A percentile compares a stretch with the other conserved stretches of the same genome.
These are phyloP conservation scores for Pyrgus malvae DNA, from an alignment of 2,888 invertebrate species.

Conservation along the genomic window DNA sequence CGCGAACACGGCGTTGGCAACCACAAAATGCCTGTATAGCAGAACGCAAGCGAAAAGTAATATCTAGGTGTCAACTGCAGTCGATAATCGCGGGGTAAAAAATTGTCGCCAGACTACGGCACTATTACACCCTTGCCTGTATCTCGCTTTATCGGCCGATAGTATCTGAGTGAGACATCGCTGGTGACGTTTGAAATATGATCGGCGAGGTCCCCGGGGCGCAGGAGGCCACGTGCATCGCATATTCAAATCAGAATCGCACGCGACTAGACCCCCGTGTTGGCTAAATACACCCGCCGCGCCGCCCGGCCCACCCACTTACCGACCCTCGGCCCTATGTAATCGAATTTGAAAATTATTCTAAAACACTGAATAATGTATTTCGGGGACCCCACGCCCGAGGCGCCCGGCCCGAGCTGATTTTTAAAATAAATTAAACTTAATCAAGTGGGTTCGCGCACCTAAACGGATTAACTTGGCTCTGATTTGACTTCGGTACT, in stretches of 20 bases:
- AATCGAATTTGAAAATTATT: constrained; percentile 83
- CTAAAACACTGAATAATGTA: constrained; percentile 83
- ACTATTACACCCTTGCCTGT: constrained; percentile 76
- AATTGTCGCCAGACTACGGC: constrained; percentile 58
- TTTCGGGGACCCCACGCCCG: constrained; percentile 71
- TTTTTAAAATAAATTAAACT: constrained; percentile 82
- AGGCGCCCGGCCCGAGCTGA: constrained; percentile 69
- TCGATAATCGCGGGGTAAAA: constrained; percentile 79
- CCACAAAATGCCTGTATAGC: constrained; percentile 57
- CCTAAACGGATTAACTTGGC: constrained; percentile 81
- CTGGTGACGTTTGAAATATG: constrained; percentile 82
- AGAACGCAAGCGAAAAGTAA: constrained; percentile 64
- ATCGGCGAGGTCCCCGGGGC: constrained; percentile 74
- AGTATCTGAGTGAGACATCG: constrained; percentile 82
- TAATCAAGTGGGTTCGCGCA: constrained; percentile 82
- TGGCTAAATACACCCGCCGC: constrained; percentile 81
- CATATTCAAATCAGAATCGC: constrained; percentile 81
- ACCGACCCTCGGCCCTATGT: constrained; percentile 81
- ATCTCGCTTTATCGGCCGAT: constrained; percentile 77
- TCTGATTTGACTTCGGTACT: constrained; percentile 76
- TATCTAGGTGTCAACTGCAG: constrained; percentile 81
- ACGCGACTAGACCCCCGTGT: constrained; percentile 79
- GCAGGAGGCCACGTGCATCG: constrained; percentile 76
- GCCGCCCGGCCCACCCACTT: constrained; percentile 54
- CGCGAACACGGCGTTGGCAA: constrained; percentile 41